Conservation (phyloP, 2,113 vertebrate species). For the Fulmarus glacialis region DNA sequence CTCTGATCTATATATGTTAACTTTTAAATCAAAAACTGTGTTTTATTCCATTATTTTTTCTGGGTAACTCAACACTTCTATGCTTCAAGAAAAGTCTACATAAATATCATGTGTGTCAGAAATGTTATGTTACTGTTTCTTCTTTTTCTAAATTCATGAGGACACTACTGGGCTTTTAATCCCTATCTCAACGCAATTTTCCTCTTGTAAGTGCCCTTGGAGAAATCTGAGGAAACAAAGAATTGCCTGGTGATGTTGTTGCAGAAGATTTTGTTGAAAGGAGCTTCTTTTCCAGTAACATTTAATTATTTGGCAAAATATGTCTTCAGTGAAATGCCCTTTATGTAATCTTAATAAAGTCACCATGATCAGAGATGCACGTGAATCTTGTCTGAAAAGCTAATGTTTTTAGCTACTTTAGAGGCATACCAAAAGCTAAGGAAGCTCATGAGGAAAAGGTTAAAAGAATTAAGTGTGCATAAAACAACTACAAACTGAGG, state of each 20-base stretch:
- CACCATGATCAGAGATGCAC: neutral
- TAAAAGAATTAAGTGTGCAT: constrained; percentile 25
- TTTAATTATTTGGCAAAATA: constrained; percentile 27
- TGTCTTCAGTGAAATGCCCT: constrained; percentile 16
- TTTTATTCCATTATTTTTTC: neutral
- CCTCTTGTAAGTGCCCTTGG: neutral
- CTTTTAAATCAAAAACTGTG: neutral
- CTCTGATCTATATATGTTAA: neutral
- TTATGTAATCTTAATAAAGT: constrained; percentile 40
- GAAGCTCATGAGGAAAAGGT: neutral
- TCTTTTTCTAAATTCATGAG: neutral
- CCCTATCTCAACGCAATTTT: neutral
- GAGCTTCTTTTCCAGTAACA: neutral
- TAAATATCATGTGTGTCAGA: neutral
- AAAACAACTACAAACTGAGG: neutral
- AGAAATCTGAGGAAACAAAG: constrained; percentile 9
- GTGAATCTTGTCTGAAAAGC: neutral
- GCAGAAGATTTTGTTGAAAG: constrained; percentile 26
- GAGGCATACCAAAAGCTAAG: neutral
- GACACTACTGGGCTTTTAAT: neutral
- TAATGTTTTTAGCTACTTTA: neutral
- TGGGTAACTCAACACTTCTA: neutral
- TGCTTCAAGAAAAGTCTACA: neutral
- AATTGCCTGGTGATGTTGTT: neutral
- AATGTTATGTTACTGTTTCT: neutral